These are phyloP conservation scores for Laticauda colubrina DNA, from an alignment of 2,113 vertebrate species.

Conservation along the genomic window DNA sequence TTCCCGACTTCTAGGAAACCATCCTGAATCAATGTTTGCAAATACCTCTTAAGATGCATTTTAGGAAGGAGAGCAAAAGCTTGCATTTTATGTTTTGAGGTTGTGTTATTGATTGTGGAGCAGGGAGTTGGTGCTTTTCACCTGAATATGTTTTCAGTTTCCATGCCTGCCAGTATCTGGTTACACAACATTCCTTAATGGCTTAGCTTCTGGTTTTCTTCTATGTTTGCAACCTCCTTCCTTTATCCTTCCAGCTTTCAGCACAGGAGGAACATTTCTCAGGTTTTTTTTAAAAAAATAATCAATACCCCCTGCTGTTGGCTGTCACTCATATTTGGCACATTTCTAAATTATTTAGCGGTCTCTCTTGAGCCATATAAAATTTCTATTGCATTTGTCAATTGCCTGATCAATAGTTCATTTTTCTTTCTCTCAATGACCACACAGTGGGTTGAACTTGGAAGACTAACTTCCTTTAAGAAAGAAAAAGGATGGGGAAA, in stretches of 20 bases:
- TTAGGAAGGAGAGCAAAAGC: slow-evolving; percentile 63
- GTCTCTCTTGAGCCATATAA: slow-evolving; percentile 86
- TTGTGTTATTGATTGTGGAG: slow-evolving; percentile 86
- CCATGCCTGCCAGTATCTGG: slow-evolving; percentile 76
- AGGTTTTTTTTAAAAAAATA: slow-evolving; percentile 82
- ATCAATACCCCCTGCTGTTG: slow-evolving; percentile 89
- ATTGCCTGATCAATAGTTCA: slow-evolving; percentile 87
- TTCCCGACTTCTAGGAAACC: slow-evolving; percentile 88
- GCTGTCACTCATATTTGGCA: slow-evolving; percentile 89
- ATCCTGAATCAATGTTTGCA: slow-evolving; percentile 96
- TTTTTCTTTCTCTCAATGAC: slow-evolving; percentile 81
- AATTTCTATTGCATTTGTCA: slow-evolving; percentile 92
- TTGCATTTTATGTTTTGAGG: slow-evolving; percentile 90
- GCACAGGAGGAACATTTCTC: slow-evolving; percentile 70
- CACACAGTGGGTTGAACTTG: slow-evolving; percentile 52
- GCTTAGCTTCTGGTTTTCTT: slow-evolving; percentile 79
- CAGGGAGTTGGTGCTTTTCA: slow-evolving; percentile 62
- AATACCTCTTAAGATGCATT: slow-evolving; percentile 91
- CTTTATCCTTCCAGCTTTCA: slow-evolving; percentile 71
- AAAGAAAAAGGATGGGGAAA: slow-evolving; percentile 41
- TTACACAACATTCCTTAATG: slow-evolving; percentile 90
- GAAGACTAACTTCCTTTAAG: slow-evolving; percentile 42
- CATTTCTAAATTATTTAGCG: slow-evolving; percentile 92
- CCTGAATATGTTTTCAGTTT: slow-evolving; percentile 68
- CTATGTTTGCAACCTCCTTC: slow-evolving; percentile 65